Base-by-base conservation (phyloP, 2,797 vertebrate species). In the Alectoris magna region DNA sequence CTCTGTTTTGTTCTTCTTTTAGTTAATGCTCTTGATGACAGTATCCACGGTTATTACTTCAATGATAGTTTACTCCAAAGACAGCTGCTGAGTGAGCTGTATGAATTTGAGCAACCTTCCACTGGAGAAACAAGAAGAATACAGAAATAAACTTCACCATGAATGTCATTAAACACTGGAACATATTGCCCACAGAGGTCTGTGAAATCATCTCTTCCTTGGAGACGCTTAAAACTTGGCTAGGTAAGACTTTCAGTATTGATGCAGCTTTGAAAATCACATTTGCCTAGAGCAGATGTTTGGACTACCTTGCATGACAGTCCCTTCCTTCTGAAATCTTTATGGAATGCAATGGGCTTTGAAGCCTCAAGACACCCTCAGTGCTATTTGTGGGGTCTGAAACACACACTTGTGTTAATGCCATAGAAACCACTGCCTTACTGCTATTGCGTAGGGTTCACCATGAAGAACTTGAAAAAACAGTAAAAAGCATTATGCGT, bases 311-410 rank as follows among this genome's bases (percentile, higher is more conserved):
- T 48, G 60, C 26, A 18, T 41, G 41, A 60, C 2, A 0, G 36
- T 43, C 22, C 26, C 53, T 83, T 74, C 41, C 66, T 77, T 41
- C 5, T 24, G 74, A 14, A 17, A 22, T 67, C 73, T 38, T 59
- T 55, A 51, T 10, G 14, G 27, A 16, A 36, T 66, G 66, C 29
- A 24, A 55, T 31, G 63, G 43, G n/a, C 55, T 84, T 81, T 86
- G 77, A 90, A 39, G 19, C 17, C 16, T 62, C 6, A 46, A 51
- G 36, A 59, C 27, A 76, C 34, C 16, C 48, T 39, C 13, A 31
- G 67, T 3, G 1, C 56, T 73, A 6, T 17, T 38, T 0, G 0
- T 0, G 2, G 19, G 11, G 22, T 55, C 59, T 14, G 4, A 46
- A n/a, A 60, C 4, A 59, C 10, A 29, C 1, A 0, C 5, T n/a